These are phyloP conservation scores for Gorsachius magnificus DNA, from an alignment of 2,797 vertebrate species.

Conservation along the genomic window DNA sequence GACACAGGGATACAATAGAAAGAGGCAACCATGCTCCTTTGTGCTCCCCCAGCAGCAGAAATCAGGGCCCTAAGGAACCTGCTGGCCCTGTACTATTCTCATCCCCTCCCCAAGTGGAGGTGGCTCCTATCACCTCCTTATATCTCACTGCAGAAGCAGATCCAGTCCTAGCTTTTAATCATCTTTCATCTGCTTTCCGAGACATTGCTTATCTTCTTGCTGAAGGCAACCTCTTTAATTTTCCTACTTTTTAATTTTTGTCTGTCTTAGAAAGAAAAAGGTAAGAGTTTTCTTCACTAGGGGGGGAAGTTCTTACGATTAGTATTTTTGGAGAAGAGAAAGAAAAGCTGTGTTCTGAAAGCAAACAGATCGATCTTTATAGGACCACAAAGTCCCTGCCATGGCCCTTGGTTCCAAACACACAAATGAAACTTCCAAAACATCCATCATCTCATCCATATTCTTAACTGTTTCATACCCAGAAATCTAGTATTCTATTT, in stretches of 20 bases:
- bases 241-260: neutral
- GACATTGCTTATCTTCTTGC: neutral
- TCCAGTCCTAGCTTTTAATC: neutral
- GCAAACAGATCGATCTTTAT: neutral
- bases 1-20: neutral
- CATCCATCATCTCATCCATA: neutral
- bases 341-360: neutral
- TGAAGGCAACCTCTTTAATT: neutral
- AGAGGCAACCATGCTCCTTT: neutral
- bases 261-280: neutral
- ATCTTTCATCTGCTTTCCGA: neutral
- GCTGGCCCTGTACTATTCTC: neutral
- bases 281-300: neutral
- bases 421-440: neutral
- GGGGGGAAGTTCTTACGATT: neutral
- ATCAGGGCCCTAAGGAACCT: neutral
- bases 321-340: neutral
- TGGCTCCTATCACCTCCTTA: neutral
- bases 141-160: neutral
- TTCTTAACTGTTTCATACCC: neutral
- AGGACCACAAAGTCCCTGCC: neutral
- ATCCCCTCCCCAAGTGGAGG: neutral
- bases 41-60: neutral
- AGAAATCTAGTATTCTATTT: neutral
- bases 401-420: neutral